Percentiles rank a stretch among this genome's conserved stretches.
Conservation (phyloP, 2,113 vertebrate genomes). For the Cyanoramphus novaezelandiae region DNA sequence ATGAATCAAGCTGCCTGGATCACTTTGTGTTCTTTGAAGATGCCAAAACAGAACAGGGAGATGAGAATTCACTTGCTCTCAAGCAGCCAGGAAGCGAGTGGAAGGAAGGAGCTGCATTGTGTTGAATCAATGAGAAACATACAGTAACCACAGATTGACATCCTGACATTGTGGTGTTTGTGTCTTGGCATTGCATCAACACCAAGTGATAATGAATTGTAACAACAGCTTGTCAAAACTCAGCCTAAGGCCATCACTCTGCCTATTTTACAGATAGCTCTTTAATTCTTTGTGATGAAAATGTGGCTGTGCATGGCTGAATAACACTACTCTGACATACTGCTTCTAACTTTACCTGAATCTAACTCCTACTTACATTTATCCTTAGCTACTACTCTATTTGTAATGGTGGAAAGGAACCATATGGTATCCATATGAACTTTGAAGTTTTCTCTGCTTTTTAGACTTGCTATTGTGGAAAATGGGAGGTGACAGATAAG, state of each 20-base stretch:
- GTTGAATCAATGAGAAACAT: background rate
- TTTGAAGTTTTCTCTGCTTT: slow-evolving; percentile 27
- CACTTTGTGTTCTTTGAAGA: background rate
- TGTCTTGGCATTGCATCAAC: slow-evolving; percentile 39
- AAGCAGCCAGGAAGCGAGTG: background rate
- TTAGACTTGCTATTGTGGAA: slow-evolving; percentile 34
- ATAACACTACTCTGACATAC: background rate
- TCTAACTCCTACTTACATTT: background rate
- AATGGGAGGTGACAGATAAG: slow-evolving; percentile 54
- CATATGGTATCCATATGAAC: slow-evolving; percentile 45
- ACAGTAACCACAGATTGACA: background rate
- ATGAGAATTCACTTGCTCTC: slow-evolving; percentile 5
- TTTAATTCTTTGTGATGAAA: slow-evolving; percentile 10
- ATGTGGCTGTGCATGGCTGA: background rate
- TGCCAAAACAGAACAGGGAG: background rate
- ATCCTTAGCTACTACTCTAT: background rate
- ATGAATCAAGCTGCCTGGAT: background rate
- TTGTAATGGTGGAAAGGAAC: background rate
- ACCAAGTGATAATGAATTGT: background rate
- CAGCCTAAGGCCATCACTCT: background rate
- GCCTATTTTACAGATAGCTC: background rate
- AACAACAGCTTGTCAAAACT: slow-evolving; percentile 2
- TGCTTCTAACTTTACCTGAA: background rate
- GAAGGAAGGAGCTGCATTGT: slow-evolving; percentile 38
- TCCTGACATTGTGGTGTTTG: slow-evolving; percentile 47